These are phyloP conservation scores for Sander vitreus DNA, from an alignment of 2,113 vertebrate genomes.

Conservation along the genomic window DNA sequence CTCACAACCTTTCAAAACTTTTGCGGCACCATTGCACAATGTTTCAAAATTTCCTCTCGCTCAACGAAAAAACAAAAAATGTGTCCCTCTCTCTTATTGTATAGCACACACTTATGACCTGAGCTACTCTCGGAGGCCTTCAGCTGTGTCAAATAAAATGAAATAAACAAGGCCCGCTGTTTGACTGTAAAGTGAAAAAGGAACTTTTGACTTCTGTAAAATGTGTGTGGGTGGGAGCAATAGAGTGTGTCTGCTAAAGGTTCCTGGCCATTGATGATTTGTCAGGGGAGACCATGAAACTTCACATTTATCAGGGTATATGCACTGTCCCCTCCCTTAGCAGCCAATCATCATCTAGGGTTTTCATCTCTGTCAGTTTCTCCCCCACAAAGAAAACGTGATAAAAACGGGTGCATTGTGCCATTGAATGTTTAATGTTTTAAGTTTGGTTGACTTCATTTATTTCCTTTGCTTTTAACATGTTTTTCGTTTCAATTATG, in stretches of 20 bases:
- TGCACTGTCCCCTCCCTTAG: conserved; percentile 74
- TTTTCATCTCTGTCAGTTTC: conserved; percentile 38
- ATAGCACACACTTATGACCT: conserved; percentile 32
- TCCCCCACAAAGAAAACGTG: neutral
- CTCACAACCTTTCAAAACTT: conserved; percentile 86
- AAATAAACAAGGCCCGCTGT: conserved; percentile 53
- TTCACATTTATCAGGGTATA: conserved; percentile 78
- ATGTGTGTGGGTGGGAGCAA: conserved; percentile 74
- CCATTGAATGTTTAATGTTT: neutral
- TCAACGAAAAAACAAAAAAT: conserved; percentile 78
- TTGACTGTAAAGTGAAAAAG: conserved; percentile 70
- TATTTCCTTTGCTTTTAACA: neutral
- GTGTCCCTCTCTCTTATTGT: conserved; percentile 59
- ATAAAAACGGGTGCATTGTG: conserved; percentile 11
- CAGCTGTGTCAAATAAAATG: conserved; percentile 28
- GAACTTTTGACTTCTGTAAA: conserved; percentile 81
- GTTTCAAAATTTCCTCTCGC: conserved; percentile 87
- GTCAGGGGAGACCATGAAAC: conserved; percentile 77
- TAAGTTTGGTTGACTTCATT: neutral
- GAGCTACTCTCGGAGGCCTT: conserved; percentile 42
- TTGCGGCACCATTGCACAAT: conserved; percentile 87
- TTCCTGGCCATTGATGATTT: conserved; percentile 82
- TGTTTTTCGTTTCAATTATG: neutral
- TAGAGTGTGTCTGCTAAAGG: conserved; percentile 75
- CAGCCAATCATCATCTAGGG: conserved; percentile 76